Base-by-base conservation (phyloP, 2,888 invertebrate species). In the Dichetophora obliterata region DNA sequence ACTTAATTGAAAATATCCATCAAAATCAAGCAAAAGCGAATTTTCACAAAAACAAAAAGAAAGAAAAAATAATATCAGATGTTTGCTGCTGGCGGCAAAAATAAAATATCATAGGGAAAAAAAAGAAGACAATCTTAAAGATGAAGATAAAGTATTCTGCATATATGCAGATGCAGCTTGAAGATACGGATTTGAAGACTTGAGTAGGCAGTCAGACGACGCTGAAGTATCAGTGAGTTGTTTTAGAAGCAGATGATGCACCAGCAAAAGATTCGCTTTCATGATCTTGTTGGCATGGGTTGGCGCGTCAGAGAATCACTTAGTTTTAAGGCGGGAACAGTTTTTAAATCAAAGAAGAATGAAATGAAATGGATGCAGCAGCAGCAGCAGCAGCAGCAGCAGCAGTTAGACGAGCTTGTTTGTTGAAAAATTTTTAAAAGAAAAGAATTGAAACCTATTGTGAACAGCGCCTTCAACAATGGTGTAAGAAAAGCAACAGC, bases 1-100 rank as follows among this genome's bases (percentile, higher is more conserved):
- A 52, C 52, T 54, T 69, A 69, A 69, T 69, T 69, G 69, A 69
- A 69, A 69, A 69, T 54, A 69, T 69, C 69, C 69, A 69, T 69
- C 69, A 69, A 69, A 50, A 50, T 69, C 69, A 54, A 54, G 52
- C 27, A 69, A 31, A 50, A 50, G 48, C 14, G 14, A 68, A 68
- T 22, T 48, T 48, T 48, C 27, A 50, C 50, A 59, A 27, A 27
- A 59, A 3, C 57, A 22, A 24, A 24, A 50, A 27, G 8, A 50
- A 65, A 34, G 43, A 4, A n/a, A 65, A 59, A 14, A 19, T 22
- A 19, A 22, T 14, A 59, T 59, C 27, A 11, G 24, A 59, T 59
- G 57, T 27, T n/a, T 59, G 57, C 24, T 19, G 57, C 24, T 27
- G 57, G 27, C 57, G 57, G 57, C n/a, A 59, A 59, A 59, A 59